phyloP scores from a whole-genome alignment of 2,797 vertebrate genomes.

The Chaetophractus vellerosus region DNA sequence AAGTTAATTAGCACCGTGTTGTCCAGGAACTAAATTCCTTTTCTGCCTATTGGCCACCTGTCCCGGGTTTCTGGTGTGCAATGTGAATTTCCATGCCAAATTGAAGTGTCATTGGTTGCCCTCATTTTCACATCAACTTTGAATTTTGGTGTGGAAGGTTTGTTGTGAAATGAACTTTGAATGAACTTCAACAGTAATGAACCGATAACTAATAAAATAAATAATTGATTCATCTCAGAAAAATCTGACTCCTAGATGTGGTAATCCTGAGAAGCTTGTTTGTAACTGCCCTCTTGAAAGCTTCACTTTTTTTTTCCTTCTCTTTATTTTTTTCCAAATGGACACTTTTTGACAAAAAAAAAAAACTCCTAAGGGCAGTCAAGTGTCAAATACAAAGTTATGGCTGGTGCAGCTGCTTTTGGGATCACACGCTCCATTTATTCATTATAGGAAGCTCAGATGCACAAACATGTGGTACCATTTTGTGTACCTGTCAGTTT shows the following conservation, averaged over 20 bases:
- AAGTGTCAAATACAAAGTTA: constrained; percentile 85
- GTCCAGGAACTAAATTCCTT: not conserved
- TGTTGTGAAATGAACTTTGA: constrained; percentile 9
- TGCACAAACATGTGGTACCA: constrained; percentile 53
- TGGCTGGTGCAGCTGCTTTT: constrained; percentile 80
- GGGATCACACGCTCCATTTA: constrained; percentile 85
- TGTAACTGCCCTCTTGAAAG: not conserved
- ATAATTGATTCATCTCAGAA: constrained; percentile 33
- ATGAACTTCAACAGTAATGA: constrained; percentile 16
- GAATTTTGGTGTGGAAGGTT: not conserved
- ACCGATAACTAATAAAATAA: constrained; percentile 28
- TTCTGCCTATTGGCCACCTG: not conserved
- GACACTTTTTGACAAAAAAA: constrained; percentile 80
- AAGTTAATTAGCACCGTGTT: not conserved
- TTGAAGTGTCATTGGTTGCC: not conserved
- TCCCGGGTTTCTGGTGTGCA: not conserved
- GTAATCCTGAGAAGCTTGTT: constrained; percentile 20
- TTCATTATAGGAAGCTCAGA: constrained; percentile 84
- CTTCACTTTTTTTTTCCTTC: constrained; percentile 45
- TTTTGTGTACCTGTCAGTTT: constrained; percentile 85
- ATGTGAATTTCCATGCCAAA: not conserved
- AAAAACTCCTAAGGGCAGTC: constrained; percentile 82
- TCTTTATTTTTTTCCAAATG: constrained; percentile 71
- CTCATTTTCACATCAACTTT: not conserved
- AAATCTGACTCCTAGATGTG: not conserved